A percentile compares a stretch with the other conserved stretches of the same genome.
phyloP scores from a whole-genome alignment of 2,797 vertebrate genomes.

The Otus scops region DNA sequence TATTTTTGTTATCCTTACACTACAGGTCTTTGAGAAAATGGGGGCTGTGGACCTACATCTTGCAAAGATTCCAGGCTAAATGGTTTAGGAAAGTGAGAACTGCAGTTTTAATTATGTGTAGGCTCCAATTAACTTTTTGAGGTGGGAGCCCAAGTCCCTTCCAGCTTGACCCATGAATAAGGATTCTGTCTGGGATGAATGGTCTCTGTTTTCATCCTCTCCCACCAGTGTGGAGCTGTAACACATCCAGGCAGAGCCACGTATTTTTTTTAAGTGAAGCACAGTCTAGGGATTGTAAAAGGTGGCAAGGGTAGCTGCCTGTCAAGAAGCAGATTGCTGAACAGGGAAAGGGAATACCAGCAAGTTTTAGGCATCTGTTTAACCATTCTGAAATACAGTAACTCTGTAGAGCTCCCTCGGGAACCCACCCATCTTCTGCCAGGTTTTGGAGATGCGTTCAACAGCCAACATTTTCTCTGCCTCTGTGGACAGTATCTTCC shows the following conservation, averaged over 20 bases:
- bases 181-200: slow-evolving; percentile 38
- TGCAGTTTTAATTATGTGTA: neutral
- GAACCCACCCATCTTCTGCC: neutral
- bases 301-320: neutral
- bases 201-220: neutral
- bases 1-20: neutral
- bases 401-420: neutral
- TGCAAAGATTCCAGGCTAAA: neutral
- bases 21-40: neutral
- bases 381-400: neutral
- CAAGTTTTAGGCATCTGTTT: neutral
- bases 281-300: neutral
- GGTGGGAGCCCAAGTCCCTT: neutral
- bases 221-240: neutral
- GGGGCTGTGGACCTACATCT: neutral
- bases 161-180: neutral
- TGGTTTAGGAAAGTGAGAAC: neutral
- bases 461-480: neutral
- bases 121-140: neutral
- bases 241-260: neutral
- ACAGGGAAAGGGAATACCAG: neutral
- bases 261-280: neutral
- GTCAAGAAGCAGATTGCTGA: neutral
- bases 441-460: neutral
- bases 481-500: neutral